Base-by-base conservation (phyloP, 2,797 vertebrate species). In the Coccyzus lansbergi region DNA sequence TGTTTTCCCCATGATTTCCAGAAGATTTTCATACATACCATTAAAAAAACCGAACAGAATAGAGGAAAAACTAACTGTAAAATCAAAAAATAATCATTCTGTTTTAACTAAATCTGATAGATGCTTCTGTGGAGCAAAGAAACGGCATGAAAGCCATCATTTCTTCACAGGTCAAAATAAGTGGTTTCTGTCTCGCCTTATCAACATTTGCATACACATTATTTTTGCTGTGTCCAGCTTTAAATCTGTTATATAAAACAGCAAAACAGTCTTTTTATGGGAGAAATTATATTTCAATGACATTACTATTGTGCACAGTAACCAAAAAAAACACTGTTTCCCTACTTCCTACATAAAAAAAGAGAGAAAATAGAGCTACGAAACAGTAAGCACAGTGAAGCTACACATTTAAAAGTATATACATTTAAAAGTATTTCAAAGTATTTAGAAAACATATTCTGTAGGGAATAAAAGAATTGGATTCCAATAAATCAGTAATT, bases 21-120 rank as follows among this genome's bases (percentile, higher is more conserved):
- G 31, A 78, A 63, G 28, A 74, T 34, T 55, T 74, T 72, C 13
- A 49, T 3, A 4, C 33, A 21, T n/a, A 16, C 12, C 52, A 14
- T 52, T 52, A 63, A 60, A 70, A 78, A 6, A 28, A 6, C 0
- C 1, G 15, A 22, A 59, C 0, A 0, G 34, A 59, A 63, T 1
- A 68, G 29, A 87, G 16, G 36, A 83, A 64, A 74, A 74, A 2
- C 4, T n/a, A 40, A 34, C 9, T 48, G n/a, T 48, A 49, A 81
- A 77, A 59, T 51, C 33, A 77, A 52, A 49, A 72, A 55, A 46
- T 36, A 42, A 48, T n/a, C 26, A 67, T 49, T 83, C 40, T 40
- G 2, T 36, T 36, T 62, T n/a, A 56, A 26, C 21, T 36, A 68
- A 26, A 60, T 65, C 72, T 69, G 19, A 55, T 46, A 55, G 15